A percentile compares a stretch with the other conserved stretches of the same genome.
These are phyloP conservation scores for Cheilosia impressa DNA, from an alignment of 2,888 invertebrate species.

Conservation along the genomic window DNA sequence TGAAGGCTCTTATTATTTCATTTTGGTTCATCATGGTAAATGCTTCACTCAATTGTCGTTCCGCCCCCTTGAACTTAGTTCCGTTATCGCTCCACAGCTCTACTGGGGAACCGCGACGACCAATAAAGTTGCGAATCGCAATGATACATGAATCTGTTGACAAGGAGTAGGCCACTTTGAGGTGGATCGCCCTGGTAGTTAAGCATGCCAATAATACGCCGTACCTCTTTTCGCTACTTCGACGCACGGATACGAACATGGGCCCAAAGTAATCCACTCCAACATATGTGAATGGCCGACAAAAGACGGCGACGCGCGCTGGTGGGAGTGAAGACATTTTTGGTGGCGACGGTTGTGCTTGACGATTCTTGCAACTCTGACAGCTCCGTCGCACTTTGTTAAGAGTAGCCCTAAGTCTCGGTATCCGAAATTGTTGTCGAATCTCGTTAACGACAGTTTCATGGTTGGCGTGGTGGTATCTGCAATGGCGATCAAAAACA, in stretches of 20 bases:
- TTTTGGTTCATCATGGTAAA: constrained; percentile 6
- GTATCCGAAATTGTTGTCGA: constrained; percentile 1
- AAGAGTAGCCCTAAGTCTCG: neutral
- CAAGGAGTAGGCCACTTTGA: too few relatives aligned
- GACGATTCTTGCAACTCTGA: constrained; percentile 39
- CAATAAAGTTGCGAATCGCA: constrained; percentile 34
- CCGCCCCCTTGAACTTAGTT: constrained; percentile 34
- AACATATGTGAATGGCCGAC: too few relatives aligned
- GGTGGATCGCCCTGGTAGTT: constrained; percentile 58
- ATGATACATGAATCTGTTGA: constrained; percentile 43
- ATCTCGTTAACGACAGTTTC: constrained; percentile 10
- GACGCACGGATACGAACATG: too few relatives aligned
- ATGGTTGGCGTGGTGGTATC: constrained; percentile 6
- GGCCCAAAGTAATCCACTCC: too few relatives aligned
- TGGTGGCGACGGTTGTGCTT: too few relatives aligned
- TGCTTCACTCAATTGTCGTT: constrained; percentile 29
- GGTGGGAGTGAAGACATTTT: too few relatives aligned
- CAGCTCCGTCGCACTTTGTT: constrained; percentile 15
- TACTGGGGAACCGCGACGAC: constrained; percentile 25
- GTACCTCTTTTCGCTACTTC: too few relatives aligned
- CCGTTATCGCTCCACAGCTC: constrained; percentile 50
- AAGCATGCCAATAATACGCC: constrained; percentile 51
- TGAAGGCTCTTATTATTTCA: constrained; percentile 15
- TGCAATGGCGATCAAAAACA: neutral
- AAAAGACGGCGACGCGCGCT: too few relatives aligned